These are phyloP conservation scores for Crotalus helleri DNA, from an alignment of 2,113 vertebrate species.

Conservation along the genomic window DNA sequence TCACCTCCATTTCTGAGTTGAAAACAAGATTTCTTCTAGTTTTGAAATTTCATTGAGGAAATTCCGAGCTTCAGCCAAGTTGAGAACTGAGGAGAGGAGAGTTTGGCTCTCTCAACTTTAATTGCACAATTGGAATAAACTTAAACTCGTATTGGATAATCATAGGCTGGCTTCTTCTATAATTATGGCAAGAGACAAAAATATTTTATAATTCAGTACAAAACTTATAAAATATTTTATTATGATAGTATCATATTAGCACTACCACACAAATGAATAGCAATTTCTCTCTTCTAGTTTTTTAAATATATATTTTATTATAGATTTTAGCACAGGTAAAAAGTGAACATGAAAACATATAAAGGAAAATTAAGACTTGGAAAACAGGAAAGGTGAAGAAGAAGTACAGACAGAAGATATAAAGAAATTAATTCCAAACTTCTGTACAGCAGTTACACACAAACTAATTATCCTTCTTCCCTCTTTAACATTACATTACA, in stretches of 20 bases:
- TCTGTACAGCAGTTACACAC: background rate
- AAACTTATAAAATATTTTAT: background rate
- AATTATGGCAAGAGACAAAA: background rate
- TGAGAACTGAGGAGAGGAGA: background rate
- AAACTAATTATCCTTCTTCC: background rate
- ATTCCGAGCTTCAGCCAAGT: background rate
- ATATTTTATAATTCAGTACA: background rate
- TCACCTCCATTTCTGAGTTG: background rate
- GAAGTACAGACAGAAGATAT: background rate
- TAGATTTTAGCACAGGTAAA: background rate
- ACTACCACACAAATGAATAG: background rate
- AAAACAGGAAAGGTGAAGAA: background rate
- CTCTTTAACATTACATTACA: background rate
- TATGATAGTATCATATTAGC: background rate
- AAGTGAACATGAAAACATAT: background rate
- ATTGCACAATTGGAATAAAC: background rate
- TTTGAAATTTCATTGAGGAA: background rate
- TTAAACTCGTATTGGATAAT: background rate
- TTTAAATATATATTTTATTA: background rate
- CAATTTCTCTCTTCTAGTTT: background rate
- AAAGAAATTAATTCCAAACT: background rate
- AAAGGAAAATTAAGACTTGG: background rate
- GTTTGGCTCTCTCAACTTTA: background rate
- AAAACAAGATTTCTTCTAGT: background rate
- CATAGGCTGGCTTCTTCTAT: background rate